These are phyloP conservation scores for Parauchenoglanis punctatus DNA, from an alignment of 2,797 vertebrate genomes.

Conservation along the genomic window DNA sequence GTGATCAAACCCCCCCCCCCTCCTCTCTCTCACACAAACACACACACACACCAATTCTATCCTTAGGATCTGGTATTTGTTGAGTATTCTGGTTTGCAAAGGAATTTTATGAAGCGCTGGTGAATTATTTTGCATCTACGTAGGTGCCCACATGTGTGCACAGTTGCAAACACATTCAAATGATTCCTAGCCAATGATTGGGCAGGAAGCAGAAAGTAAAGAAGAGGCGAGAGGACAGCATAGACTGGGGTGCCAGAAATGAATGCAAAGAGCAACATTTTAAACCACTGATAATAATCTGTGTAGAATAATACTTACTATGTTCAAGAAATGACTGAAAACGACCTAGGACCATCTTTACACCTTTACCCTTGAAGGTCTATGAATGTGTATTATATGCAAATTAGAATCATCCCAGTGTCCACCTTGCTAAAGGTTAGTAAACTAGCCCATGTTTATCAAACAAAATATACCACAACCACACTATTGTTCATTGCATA, in stretches of 20 bases:
- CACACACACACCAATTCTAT: neutral
- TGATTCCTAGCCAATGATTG: neutral
- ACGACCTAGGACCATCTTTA: neutral
- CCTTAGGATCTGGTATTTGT: constrained; percentile 39
- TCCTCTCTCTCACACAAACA: neutral
- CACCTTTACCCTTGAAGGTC: neutral
- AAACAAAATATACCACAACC: neutral
- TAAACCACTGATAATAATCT: neutral
- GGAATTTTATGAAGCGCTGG: constrained; percentile 39
- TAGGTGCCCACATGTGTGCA: neutral
- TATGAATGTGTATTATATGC: neutral
- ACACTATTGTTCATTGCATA: neutral
- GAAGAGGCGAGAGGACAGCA: neutral
- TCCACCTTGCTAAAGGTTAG: neutral
- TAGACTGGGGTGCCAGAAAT: neutral
- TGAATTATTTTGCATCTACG: constrained; percentile 19
- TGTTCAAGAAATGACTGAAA: neutral
- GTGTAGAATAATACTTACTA: neutral
- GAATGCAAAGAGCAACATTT: neutral
- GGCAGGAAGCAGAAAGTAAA: neutral
- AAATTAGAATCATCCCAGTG: neutral
- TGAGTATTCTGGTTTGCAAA: constrained; percentile 36
- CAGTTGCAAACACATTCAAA: neutral
- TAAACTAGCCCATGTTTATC: neutral
- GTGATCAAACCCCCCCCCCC: constrained; percentile 19